A percentile compares a stretch with the other conserved stretches of the same genome.
These are phyloP conservation scores for Girardinus metallicus DNA, from an alignment of 2,797 vertebrate species.

Conservation along the genomic window DNA sequence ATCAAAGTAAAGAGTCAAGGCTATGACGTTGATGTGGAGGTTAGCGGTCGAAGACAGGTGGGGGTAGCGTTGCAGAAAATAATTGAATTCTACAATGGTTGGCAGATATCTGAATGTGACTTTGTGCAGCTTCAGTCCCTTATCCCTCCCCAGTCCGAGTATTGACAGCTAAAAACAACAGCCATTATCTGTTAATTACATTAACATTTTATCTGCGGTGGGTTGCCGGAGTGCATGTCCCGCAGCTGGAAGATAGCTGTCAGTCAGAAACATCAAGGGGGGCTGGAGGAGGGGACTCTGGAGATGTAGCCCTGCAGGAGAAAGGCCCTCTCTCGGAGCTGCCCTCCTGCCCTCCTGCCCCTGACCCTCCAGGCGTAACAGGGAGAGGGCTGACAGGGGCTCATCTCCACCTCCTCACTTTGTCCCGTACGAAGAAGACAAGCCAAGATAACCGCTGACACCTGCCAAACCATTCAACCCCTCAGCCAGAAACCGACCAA, in stretches of 20 bases:
- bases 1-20: conserved; percentile 47
- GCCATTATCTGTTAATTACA: conserved; percentile 91
- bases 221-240: conserved; percentile 75
- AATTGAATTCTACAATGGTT: conserved; percentile 87
- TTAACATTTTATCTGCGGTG: conserved; percentile 88
- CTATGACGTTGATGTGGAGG: conserved; percentile 45
- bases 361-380: conserved; percentile 69
- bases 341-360: conserved; percentile 53
- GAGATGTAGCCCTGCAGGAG: conserved; percentile 64
- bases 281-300: conserved; percentile 49
- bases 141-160: conserved; percentile 82
- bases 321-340: conserved; percentile 53
- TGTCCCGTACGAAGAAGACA: conserved; percentile 70
- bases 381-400: conserved; percentile 71
- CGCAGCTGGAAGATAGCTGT: conserved; percentile 84
- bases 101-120: conserved; percentile 90
- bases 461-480: conserved; percentile 70
- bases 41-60: conserved; percentile 71
- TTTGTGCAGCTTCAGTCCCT: conserved; percentile 83
- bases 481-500: conserved; percentile 50
- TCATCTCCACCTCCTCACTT: conserved; percentile 61
- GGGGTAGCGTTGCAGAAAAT: conserved; percentile 76
- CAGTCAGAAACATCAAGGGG: conserved; percentile 73
- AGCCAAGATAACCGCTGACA: conserved; percentile 79
- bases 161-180: conserved; percentile 90